phyloP scores from a whole-genome alignment of 2,888 invertebrate genomes.

The Dioctria rufipes region DNA sequence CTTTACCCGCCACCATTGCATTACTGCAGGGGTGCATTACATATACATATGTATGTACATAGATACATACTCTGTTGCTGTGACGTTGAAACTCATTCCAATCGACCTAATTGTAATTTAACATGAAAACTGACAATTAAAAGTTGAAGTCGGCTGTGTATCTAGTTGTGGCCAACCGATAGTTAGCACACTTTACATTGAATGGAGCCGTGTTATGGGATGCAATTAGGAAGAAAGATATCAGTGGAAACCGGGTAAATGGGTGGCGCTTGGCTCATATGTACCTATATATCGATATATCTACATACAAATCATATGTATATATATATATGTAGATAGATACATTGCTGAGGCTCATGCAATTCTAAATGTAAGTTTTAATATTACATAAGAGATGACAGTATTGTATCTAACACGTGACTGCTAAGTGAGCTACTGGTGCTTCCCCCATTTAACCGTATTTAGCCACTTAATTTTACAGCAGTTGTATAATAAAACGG shows the following conservation, averaged over 20 bases:
- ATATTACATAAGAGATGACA: slow-evolving; percentile 9
- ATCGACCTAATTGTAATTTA: slow-evolving; percentile 55
- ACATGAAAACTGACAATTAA: slow-evolving; percentile 56
- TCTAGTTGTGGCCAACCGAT: slow-evolving; percentile 39
- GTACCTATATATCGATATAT: too few species aligned
- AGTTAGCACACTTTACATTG: slow-evolving; percentile 26
- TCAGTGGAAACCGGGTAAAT: background rate
- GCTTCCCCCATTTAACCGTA: background rate
- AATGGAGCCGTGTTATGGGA: background rate
- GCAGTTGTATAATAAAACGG: background rate
- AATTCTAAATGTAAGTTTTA: slow-evolving; percentile 29
- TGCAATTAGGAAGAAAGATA: background rate
- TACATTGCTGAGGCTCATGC: background rate
- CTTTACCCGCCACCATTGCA: background rate
- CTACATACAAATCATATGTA: background rate
- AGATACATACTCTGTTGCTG: background rate
- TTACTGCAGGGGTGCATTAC: background rate
- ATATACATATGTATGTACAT: too few species aligned
- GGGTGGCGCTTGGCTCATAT: too few species aligned
- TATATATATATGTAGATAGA: background rate
- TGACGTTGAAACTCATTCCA: background rate
- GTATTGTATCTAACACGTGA: background rate
- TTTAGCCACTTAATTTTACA: slow-evolving; percentile 28
- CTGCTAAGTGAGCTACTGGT: background rate
- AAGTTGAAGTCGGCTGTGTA: slow-evolving; percentile 41